Base-by-base conservation (phyloP, 1,140 invertebrate genomes). In the Periplaneta americana region DNA sequence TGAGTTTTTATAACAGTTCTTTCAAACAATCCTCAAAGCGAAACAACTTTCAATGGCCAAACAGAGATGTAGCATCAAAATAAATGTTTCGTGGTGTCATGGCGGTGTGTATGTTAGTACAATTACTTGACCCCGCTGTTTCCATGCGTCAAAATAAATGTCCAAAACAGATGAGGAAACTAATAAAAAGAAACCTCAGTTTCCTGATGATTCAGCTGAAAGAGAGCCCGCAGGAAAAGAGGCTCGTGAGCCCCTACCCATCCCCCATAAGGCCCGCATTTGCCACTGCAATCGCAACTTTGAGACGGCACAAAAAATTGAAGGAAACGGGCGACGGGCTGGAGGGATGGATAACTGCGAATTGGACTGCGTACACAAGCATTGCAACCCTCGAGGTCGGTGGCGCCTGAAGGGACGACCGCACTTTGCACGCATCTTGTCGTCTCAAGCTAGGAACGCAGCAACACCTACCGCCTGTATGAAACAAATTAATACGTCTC, bases 161-260 rank as follows among this genome's bases (percentile, higher is more conserved):
- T 39, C 37, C 39, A 17, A 22, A 17, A 48, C 39, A 15, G 17
- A 18, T 48, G 39, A 32, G 6, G 5, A 76, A 18, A 76, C 75
- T 6, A 35, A 77, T 0, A 77, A 77, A 15, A 75, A 2, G 35
- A 77, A 36, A 77, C 10, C 33, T 34, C 35, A 77, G n/a, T 28
- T 77, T 77, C 75, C 75, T 77, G 31, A 33, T 33, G 75, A 77
- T 77, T 77, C 75, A 33, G 75, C 75, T 77, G 48, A 66, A 66
- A 66, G 22, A 66, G 28, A n/a, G 48, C 48, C 48, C 48, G 48
- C 48, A 66, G 15, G 10, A 48, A 10, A 48, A 48, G 39, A 15
- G 39, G n/a, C 17, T 48, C n/a, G 15, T 15, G n/a, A 6, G 15
- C 10, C 39, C 39, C 17, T 1, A 48, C 17, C 39, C 15, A n/a